Percentiles rank a stretch among this genome's conserved stretches.
These are phyloP conservation scores for Drosophila maculinotata DNA, from an alignment of 2,888 invertebrate species.

Conservation along the genomic window DNA sequence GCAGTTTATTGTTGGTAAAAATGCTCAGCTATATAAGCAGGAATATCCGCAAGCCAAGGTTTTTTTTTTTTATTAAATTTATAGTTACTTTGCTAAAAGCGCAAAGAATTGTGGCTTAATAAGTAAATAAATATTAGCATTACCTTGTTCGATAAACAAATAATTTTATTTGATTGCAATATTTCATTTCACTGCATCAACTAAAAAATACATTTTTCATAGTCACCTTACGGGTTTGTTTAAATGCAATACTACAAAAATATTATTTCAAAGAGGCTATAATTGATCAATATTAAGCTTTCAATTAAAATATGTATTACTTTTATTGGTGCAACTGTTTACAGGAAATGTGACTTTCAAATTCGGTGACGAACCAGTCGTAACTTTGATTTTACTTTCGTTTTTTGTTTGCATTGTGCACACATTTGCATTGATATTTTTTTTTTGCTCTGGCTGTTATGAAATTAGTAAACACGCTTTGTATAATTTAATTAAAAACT, in stretches of 20 bases:
- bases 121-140: too few relatives aligned
- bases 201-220: too few relatives aligned
- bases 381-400: constrained; percentile 1
- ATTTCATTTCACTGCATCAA: too few relatives aligned
- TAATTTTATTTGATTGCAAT: too few relatives aligned
- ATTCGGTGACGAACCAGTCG: not conserved
- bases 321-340: not conserved
- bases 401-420: not conserved
- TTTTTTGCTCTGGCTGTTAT: constrained; percentile 27
- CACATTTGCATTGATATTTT: constrained; percentile 17
- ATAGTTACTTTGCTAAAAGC: too few relatives aligned
- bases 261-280: too few relatives aligned
- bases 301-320: too few relatives aligned
- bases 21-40: not conserved
- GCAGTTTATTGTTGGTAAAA: not conserved
- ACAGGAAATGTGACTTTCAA: not conserved
- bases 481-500: constrained; percentile 77
- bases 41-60: not conserved
- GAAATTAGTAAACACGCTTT: constrained; percentile 64
- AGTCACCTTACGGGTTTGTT: too few relatives aligned
- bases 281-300: too few relatives aligned
- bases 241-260: too few relatives aligned
- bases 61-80: not conserved
- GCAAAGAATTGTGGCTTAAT: too few relatives aligned
- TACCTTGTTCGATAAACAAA: too few relatives aligned